phyloP scores from a whole-genome alignment of 2,888 invertebrate species.

The Tholera decimalis region DNA sequence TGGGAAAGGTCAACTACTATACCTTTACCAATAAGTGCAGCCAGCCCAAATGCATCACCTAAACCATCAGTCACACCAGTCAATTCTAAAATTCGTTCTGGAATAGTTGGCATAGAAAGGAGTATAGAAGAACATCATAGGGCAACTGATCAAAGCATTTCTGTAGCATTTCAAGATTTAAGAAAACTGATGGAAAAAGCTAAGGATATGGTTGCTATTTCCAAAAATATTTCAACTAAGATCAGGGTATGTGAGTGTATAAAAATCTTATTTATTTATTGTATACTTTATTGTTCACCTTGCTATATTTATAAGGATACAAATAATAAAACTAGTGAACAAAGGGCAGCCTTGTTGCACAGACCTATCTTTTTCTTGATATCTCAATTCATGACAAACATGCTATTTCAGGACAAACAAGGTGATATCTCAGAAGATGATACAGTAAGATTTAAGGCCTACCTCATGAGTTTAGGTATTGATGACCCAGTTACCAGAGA shows the following conservation, averaged over 20 bases:
- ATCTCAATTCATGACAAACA: not conserved
- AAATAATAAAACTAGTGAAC: too few relatives aligned
- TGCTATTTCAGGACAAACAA: constrained; percentile 95
- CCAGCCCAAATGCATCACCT: constrained; percentile 70
- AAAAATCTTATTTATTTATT: too few relatives aligned
- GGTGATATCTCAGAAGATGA: constrained; percentile 99
- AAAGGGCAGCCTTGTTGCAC: too few relatives aligned
- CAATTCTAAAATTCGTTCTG: constrained; percentile 94
- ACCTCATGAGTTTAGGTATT: constrained; percentile 98
- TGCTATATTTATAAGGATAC: too few relatives aligned
- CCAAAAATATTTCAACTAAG: constrained; percentile 97
- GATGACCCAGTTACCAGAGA: constrained; percentile 99
- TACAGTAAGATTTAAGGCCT: constrained; percentile 98
- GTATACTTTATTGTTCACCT: too few relatives aligned
- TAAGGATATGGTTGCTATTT: constrained; percentile 98
- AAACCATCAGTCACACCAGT: constrained; percentile 77
- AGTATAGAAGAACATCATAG: constrained; percentile 97
- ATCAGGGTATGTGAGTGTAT: constrained; percentile 92
- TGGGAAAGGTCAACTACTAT: constrained; percentile 91
- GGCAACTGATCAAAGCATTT: constrained; percentile 97
- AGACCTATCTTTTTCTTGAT: not conserved
- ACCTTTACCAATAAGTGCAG: constrained; percentile 67
- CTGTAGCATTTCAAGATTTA: constrained; percentile 98
- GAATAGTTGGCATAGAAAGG: constrained; percentile 99
- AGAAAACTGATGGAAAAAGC: constrained; percentile 98